phyloP scores from a whole-genome alignment of 2,113 vertebrate genomes.

The Paramormyrops kingsleyae region DNA sequence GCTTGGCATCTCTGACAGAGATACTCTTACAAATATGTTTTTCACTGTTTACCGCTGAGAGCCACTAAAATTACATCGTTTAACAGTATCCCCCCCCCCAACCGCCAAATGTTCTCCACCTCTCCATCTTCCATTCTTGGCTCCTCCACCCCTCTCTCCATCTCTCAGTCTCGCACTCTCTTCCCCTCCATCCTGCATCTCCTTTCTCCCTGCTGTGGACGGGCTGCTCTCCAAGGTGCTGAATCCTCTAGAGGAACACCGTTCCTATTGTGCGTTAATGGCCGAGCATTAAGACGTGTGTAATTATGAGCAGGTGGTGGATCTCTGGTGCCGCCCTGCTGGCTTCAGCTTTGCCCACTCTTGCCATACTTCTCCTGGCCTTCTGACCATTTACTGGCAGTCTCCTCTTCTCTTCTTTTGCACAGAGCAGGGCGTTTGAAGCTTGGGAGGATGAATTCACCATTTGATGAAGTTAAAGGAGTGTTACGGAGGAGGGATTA shows the following conservation, averaged over 20 bases:
- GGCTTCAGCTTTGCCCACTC: neutral
- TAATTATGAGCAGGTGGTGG: neutral
- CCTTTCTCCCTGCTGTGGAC: neutral
- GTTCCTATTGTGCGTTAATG: neutral
- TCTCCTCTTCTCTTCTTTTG: neutral
- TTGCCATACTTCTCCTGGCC: neutral
- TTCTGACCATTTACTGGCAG: neutral
- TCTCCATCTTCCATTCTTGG: neutral
- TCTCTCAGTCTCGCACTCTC: neutral
- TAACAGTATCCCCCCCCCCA: neutral
- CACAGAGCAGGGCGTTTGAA: neutral
- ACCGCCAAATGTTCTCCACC: neutral
- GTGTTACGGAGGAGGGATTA: neutral
- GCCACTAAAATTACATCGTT: neutral
- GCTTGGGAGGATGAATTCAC: neutral
- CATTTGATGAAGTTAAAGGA: conserved; percentile 19
- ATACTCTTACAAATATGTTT: neutral
- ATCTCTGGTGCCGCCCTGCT: neutral
- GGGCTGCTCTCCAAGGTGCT: conserved; percentile 29
- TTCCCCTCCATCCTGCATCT: neutral
- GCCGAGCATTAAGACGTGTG: neutral
- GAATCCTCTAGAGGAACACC: conserved; percentile 21
- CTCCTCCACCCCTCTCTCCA: neutral
- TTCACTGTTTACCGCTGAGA: neutral
- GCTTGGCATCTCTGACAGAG: neutral